Percentiles rank a stretch among this genome's conserved stretches.
These are phyloP conservation scores for Ploceus nigricollis DNA, from an alignment of 2,113 vertebrate species.

Conservation along the genomic window DNA sequence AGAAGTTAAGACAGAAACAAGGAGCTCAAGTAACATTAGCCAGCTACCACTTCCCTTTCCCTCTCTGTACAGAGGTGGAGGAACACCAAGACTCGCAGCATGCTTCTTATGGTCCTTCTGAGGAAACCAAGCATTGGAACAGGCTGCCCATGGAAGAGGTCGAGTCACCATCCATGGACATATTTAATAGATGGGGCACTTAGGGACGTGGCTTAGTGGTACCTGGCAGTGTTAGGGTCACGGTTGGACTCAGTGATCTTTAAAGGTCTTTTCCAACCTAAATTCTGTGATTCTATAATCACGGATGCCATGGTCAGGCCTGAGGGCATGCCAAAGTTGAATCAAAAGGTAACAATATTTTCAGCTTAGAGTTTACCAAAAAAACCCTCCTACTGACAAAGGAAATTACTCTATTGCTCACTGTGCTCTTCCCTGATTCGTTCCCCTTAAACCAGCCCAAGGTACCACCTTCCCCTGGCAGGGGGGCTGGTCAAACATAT, in stretches of 20 bases:
- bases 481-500: slow-evolving; percentile 25
- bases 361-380: neutral
- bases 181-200: neutral
- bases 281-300: neutral
- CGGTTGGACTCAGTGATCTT: fast-evolving
- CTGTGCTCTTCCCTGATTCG: neutral
- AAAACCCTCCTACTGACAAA: neutral
- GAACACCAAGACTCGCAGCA: neutral
- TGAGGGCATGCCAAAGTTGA: neutral
- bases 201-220: neutral
- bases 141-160: neutral
- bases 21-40: neutral
- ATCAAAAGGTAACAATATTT: neutral
- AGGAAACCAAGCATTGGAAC: neutral
- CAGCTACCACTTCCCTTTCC: neutral
- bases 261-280: neutral
- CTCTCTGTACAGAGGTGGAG: neutral
- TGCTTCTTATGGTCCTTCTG: neutral
- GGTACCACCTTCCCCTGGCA: neutral
- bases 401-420: neutral
- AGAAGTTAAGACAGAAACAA: neutral
- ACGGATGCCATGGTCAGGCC: neutral
- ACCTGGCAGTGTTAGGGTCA: neutral
- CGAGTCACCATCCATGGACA: neutral
- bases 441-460: neutral